phyloP scores from a whole-genome alignment of 2,113 vertebrate species.

The Rhynchomys soricoides region DNA sequence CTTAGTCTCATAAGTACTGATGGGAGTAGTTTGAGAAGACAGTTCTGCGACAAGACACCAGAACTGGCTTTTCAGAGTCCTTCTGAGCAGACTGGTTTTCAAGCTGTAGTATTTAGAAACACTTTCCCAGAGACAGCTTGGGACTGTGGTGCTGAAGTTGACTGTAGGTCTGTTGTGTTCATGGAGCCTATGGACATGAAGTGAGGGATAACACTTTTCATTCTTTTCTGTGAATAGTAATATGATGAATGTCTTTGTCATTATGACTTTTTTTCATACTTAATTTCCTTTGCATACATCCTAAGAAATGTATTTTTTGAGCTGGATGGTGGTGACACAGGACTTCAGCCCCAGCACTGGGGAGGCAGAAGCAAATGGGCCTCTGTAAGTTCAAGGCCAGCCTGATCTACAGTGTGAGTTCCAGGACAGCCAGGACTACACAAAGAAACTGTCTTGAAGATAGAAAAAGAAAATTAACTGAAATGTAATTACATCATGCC shows the following conservation, averaged over 20 bases:
- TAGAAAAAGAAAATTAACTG: background rate
- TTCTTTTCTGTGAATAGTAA: background rate
- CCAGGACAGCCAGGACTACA: background rate
- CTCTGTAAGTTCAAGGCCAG: background rate
- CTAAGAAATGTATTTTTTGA: conserved; percentile 43
- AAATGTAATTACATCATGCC: background rate
- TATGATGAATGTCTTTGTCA: background rate
- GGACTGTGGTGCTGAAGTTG: background rate
- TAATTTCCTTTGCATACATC: conserved; percentile 35
- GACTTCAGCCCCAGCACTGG: background rate
- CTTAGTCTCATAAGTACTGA: background rate
- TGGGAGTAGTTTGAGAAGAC: background rate
- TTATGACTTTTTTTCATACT: background rate
- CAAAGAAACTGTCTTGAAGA: too few species aligned
- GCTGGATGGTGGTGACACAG: background rate
- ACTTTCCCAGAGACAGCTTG: conserved; percentile 17
- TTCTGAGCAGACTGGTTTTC: background rate
- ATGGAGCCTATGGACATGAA: background rate
- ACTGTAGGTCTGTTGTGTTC: background rate
- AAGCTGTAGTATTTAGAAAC: conserved; percentile 39
- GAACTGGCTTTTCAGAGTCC: background rate
- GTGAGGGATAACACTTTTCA: background rate
- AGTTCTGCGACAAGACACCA: background rate
- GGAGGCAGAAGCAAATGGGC: background rate
- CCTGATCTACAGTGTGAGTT: background rate